These are phyloP conservation scores for Drosophila nannoptera DNA, from an alignment of 1,140 invertebrate species.

Conservation along the genomic window DNA sequence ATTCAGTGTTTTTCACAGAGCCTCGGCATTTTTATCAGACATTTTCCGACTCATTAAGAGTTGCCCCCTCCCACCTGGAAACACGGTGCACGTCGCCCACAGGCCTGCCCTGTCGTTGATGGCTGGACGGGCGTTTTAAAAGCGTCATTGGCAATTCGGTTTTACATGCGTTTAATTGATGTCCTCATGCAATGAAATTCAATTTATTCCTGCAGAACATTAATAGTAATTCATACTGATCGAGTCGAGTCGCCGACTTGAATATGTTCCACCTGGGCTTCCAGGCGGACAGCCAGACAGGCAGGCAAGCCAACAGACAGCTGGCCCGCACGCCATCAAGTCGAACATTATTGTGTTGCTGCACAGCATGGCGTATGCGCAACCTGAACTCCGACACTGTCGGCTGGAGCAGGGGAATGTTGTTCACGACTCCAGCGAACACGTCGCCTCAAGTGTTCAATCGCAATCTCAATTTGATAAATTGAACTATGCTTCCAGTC, in stretches of 20 bases:
- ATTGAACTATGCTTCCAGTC: too few species aligned
- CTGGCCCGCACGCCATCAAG: not conserved
- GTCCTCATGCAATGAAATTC: slow-evolving; percentile 78
- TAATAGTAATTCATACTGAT: slow-evolving; percentile 73
- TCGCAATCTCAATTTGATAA: not conserved
- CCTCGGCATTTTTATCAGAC: slow-evolving; percentile 74
- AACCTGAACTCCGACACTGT: slow-evolving; percentile 5
- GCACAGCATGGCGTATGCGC: slow-evolving; percentile 11
- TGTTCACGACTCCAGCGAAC: not conserved
- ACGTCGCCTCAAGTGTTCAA: slow-evolving; percentile 5
- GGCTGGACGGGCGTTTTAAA: slow-evolving; percentile 71
- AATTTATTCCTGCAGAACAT: slow-evolving; percentile 69
- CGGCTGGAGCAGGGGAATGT: not conserved
- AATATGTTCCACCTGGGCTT: too few species aligned
- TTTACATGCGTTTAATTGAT: slow-evolving; percentile 79
- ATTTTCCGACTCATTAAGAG: slow-evolving; percentile 77
- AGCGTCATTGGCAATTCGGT: slow-evolving; percentile 74
- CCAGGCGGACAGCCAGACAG: too few species aligned
- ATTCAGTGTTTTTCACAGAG: slow-evolving; percentile 55
- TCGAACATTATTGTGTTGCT: not conserved
- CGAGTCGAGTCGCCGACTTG: slow-evolving; percentile 31
- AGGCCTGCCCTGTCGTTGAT: slow-evolving; percentile 29
- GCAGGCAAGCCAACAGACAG: slow-evolving; percentile 6
- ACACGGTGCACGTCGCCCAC: not conserved
- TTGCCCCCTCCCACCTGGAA: slow-evolving; percentile 10